These are phyloP conservation scores for Nebria brevicollis DNA, from an alignment of 2,888 invertebrate genomes.

Conservation along the genomic window DNA sequence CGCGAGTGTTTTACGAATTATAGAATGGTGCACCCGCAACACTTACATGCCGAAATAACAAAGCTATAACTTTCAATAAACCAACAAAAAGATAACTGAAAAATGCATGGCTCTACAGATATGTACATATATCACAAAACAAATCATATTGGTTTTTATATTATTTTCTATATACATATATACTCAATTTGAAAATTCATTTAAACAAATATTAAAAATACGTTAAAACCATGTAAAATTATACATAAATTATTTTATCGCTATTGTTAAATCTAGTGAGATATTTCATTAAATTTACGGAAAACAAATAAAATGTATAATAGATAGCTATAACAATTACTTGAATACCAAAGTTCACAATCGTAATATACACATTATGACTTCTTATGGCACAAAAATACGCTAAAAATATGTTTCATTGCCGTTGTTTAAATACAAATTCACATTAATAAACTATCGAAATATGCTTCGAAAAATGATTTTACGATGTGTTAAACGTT, in stretches of 20 bases:
- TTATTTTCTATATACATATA: not conserved
- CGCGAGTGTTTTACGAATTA: conserved; percentile 31
- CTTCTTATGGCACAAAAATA: not conserved
- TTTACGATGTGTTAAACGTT: no score
- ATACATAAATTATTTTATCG: not conserved
- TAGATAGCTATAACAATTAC: not conserved
- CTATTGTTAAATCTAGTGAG: not conserved
- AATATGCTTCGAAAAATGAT: no score
- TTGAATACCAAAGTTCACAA: not conserved
- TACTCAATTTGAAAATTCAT: no score
- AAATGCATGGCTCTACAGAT: not conserved
- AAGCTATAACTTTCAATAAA: not conserved
- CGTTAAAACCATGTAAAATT: no score
- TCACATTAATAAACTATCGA: no score
- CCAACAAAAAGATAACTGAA: conserved; percentile 1
- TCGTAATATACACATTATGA: not conserved
- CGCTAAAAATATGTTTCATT: not conserved
- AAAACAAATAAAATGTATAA: not conserved
- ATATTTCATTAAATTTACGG: not conserved
- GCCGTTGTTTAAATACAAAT: no score
- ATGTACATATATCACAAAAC: not conserved
- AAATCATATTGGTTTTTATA: not conserved
- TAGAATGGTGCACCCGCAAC: conserved; percentile 22
- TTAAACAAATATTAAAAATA: no score
- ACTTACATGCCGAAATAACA: conserved; percentile 35